A percentile compares a stretch with the other conserved stretches of the same genome.
These are phyloP conservation scores for Sebastiscus tertius DNA, from an alignment of 2,797 vertebrate genomes.

Conservation along the genomic window DNA sequence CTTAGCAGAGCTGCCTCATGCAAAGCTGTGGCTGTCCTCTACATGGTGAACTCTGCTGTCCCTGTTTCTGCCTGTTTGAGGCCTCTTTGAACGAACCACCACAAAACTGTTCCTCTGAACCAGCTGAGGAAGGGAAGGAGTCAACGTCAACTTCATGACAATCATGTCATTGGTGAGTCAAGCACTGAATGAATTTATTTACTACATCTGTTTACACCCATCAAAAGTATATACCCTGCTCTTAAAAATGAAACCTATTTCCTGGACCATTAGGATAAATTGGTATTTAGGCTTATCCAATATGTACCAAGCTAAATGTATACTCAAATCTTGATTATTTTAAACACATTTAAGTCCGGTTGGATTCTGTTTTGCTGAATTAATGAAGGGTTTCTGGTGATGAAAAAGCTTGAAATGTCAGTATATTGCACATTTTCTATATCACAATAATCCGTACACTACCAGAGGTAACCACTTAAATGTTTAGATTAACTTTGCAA, in stretches of 20 bases:
- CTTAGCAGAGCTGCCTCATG: neutral
- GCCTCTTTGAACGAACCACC: neutral
- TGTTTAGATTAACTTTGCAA: no score
- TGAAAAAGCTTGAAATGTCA: neutral
- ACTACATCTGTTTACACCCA: neutral
- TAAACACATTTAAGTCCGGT: neutral
- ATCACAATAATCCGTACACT: no score
- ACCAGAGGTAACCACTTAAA: no score
- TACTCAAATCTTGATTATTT: neutral
- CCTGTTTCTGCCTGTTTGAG: neutral
- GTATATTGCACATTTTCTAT: neutral
- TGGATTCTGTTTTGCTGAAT: neutral
- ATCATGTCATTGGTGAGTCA: conserved; percentile 18
- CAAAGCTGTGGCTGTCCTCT: neutral
- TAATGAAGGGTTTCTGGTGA: neutral
- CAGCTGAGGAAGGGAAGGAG: neutral
- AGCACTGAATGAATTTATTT: neutral
- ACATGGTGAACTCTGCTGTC: neutral
- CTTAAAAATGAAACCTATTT: neutral
- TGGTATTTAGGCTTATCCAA: neutral
- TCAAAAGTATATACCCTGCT: neutral
- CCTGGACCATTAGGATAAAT: neutral
- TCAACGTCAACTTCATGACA: neutral
- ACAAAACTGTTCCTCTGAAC: neutral
- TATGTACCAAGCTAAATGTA: neutral